Evolutionary conservation across 2,797 vertebrate genomes (phyloP).

Genomic region (Halcyon badia): DNA sequence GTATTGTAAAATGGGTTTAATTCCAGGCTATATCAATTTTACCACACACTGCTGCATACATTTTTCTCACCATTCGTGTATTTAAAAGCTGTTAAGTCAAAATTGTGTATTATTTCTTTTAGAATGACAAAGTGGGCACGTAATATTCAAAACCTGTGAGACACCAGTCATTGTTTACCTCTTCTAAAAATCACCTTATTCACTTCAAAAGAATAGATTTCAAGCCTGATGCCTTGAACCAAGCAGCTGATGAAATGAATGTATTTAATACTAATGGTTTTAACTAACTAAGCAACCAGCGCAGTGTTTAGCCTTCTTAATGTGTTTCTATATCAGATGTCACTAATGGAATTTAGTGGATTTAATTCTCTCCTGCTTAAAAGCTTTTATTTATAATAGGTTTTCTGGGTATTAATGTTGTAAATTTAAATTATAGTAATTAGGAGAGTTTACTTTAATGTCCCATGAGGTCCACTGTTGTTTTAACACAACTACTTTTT

Average conservation of each 20-base stretch:
- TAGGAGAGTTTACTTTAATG: constrained; percentile 42
- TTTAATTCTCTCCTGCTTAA: constrained; percentile 50
- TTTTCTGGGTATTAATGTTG: constrained; percentile 35
- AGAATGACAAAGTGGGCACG: background rate
- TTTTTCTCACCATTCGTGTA: background rate
- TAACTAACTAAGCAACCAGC: constrained; percentile 38
- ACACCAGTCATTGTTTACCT: background rate
- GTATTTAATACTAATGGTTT: constrained; percentile 44
- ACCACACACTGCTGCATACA: background rate
- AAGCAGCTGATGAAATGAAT: constrained; percentile 14
- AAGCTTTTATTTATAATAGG: constrained; percentile 65
- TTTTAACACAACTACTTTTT: background rate
- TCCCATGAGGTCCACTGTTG: background rate
- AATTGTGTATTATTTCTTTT: background rate
- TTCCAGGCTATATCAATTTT: background rate
- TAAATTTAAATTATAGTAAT: constrained; percentile 57
- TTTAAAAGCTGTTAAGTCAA: background rate
- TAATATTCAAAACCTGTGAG: background rate
- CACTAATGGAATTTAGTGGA: constrained; percentile 60
- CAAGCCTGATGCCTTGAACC: background rate
- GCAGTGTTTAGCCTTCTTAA: constrained; percentile 39
- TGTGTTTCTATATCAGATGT: constrained; percentile 47
- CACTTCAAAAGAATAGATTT: background rate
- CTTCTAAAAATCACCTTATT: background rate
- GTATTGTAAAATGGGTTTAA: background rate